Evolutionary conservation across 2,797 vertebrate species (phyloP).

Genomic region (Sebastes diaconus): DNA sequence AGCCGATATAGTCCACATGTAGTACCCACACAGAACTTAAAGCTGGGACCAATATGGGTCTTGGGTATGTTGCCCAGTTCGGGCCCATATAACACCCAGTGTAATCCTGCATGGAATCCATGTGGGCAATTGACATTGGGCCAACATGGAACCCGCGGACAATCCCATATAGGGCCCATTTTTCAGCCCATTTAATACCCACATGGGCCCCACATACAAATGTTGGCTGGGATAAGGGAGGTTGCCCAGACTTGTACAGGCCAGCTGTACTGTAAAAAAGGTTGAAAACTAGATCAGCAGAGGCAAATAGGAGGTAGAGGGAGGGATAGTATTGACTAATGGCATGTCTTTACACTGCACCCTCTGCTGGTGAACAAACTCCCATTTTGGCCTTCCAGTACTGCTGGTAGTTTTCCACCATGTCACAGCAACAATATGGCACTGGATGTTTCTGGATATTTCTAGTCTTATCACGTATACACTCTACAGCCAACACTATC

Average conservation of each 20-base stretch:
- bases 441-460: slow-evolving; percentile 44
- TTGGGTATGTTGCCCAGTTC: too few species aligned
- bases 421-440: background rate
- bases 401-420: slow-evolving; percentile 75
- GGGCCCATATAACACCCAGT: too few species aligned
- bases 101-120: too few species aligned
- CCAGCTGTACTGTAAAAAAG: slow-evolving; percentile 23
- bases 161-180: too few species aligned
- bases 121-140: too few species aligned
- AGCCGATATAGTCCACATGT: too few species aligned
- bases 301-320: background rate
- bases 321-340: background rate
- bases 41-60: too few species aligned
- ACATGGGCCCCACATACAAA: too few species aligned
- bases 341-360: slow-evolving; percentile 23
- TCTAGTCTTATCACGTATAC: slow-evolving; percentile 11
- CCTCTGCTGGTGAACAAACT: slow-evolving; percentile 57
- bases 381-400: background rate
- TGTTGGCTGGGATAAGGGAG: slow-evolving; percentile 6
- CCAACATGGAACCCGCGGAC: too few species aligned
- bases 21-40: too few species aligned
- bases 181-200: too few species aligned
- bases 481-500: background rate
- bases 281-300: slow-evolving; percentile 3
- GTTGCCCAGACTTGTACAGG: slow-evolving; percentile 43